Conservation (phyloP, 2,113 vertebrate genomes). For the Camelus bactrianus region DNA sequence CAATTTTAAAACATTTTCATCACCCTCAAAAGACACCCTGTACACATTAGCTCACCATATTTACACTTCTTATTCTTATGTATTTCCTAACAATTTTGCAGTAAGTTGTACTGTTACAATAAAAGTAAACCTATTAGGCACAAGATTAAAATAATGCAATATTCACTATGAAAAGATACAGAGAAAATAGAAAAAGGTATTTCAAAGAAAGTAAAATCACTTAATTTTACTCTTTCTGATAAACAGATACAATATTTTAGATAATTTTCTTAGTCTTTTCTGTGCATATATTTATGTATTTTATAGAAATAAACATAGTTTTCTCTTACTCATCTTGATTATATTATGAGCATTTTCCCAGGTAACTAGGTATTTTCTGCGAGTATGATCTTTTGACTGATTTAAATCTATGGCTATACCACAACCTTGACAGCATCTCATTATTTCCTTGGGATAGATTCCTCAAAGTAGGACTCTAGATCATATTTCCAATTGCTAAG, state of each 20-base stretch:
- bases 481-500: not conserved
- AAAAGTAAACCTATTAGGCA: constrained; percentile 15
- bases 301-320: not conserved
- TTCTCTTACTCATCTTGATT: not conserved
- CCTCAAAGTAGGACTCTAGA: not conserved
- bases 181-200: not conserved
- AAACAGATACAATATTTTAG: not conserved
- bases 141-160: not conserved
- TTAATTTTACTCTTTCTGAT: not conserved
- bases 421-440: not conserved
- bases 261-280: constrained; percentile 11
- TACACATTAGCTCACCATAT: not conserved
- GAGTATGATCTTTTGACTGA: not conserved
- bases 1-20: constrained; percentile 47
- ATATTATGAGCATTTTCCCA: not conserved
- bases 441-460: constrained; percentile 34
- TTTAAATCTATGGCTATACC: not conserved
- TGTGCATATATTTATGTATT: not conserved
- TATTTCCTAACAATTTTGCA: not conserved
- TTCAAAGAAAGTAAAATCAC: constrained; percentile 20
- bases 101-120: constrained; percentile 6
- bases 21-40: not conserved
- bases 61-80: constrained; percentile 32
- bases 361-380: not conserved
- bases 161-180: not conserved